Conservation (phyloP, 2,797 vertebrate genomes). For the Vireo griseus region DNA sequence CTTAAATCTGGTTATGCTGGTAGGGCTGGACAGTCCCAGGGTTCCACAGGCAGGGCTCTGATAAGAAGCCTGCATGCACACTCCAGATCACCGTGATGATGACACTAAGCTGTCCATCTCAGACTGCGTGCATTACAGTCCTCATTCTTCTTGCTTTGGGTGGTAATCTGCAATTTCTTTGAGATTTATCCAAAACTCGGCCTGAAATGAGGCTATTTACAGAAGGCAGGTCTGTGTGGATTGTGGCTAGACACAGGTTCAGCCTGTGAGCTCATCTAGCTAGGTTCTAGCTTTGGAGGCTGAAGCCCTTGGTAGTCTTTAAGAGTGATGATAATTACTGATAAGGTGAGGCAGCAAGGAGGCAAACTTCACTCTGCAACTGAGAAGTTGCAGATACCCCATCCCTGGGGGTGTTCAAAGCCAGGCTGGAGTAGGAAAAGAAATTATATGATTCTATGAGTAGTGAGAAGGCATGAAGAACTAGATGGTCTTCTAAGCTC, state of each 20-base stretch:
- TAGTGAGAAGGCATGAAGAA: background rate
- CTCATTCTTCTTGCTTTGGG: rapidly evolving
- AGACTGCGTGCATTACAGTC: rapidly evolving
- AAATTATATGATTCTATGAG: background rate
- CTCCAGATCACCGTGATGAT: background rate
- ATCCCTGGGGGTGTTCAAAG: background rate
- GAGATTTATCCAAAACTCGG: background rate
- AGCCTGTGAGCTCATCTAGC: background rate
- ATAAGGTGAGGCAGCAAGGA: background rate
- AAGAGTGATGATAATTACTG: background rate
- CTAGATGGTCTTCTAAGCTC: background rate
- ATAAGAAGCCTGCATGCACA: background rate
- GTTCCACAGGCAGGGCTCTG: background rate
- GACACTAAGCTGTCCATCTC: background rate
- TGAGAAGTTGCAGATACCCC: background rate
- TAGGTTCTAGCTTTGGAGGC: background rate
- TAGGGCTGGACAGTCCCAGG: background rate
- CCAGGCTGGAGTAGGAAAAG: background rate
- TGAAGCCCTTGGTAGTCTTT: background rate
- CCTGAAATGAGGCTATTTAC: background rate
- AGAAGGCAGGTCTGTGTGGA: background rate
- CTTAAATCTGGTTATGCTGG: background rate
- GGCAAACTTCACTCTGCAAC: background rate
- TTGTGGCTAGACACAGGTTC: background rate
- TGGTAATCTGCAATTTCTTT: background rate